Conservation (phyloP, 2,888 invertebrate species). For the Iselma pallidipennis region DNA sequence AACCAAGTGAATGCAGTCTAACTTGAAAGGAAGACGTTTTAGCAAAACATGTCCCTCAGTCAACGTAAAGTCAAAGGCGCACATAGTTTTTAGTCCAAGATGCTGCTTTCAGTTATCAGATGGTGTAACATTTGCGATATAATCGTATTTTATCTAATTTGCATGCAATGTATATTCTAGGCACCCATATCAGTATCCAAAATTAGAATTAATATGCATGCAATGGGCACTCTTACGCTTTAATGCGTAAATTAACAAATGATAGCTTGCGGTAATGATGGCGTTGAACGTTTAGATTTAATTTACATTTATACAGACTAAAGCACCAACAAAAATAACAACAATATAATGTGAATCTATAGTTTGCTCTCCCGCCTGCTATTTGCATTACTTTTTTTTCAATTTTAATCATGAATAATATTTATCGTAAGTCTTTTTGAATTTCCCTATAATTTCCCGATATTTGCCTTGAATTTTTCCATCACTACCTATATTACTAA, state of each 20-base stretch:
- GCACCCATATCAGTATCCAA: slow-evolving; percentile 3
- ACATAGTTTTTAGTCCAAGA: too few relatives aligned
- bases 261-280: slow-evolving; percentile 14
- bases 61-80: too few relatives aligned
- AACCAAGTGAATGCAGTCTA: too few relatives aligned
- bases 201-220: slow-evolving; percentile 34
- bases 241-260: slow-evolving; percentile 34
- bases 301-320: slow-evolving; percentile 13
- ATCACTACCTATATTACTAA: background rate
- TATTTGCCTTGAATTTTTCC: background rate
- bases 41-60: too few relatives aligned
- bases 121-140: too few relatives aligned
- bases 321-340: background rate
- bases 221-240: slow-evolving; percentile 25
- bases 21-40: too few relatives aligned
- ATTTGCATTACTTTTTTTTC: too few relatives aligned
- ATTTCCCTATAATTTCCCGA: background rate
- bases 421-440: too few relatives aligned
- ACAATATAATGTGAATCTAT: background rate
- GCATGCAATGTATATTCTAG: slow-evolving; percentile 13
- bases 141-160: slow-evolving; percentile 9
- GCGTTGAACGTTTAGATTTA: slow-evolving; percentile 17
- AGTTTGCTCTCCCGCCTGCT: too few relatives aligned
- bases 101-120: too few relatives aligned
- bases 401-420: too few relatives aligned